A percentile compares a stretch with the other conserved stretches of the same genome.
Conservation (phyloP, 1,140 invertebrate genomes). For the Cherax destructor region DNA sequence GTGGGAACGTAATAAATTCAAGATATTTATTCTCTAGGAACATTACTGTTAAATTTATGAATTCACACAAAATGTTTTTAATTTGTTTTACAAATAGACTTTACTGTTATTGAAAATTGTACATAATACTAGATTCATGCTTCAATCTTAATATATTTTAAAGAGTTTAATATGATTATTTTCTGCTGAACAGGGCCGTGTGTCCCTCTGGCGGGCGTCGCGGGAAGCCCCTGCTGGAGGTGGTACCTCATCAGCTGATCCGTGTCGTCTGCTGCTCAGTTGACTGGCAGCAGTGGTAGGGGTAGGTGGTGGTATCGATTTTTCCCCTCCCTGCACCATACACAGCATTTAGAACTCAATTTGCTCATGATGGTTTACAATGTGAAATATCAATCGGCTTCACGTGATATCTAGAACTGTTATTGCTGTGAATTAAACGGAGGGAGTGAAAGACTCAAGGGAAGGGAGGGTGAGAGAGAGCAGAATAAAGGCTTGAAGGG, state of each 20-base stretch:
- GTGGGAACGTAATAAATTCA: too few species aligned
- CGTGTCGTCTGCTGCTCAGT: conserved; percentile 43
- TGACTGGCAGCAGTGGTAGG: conserved; percentile 24
- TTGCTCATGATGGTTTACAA: neutral
- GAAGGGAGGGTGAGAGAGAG: neutral
- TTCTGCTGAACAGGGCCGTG: too few species aligned
- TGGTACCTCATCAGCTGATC: conserved; percentile 43
- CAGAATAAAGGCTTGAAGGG: neutral
- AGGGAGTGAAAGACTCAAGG: neutral
- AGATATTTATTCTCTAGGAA: too few species aligned
- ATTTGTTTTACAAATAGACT: too few species aligned
- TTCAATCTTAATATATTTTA: too few species aligned
- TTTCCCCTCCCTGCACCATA: neutral
- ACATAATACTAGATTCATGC: too few species aligned
- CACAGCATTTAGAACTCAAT: too few species aligned
- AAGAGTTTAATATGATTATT: too few species aligned
- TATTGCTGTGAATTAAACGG: neutral
- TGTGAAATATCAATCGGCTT: neutral
- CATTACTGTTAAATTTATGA: too few species aligned
- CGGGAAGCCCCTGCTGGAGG: neutral
- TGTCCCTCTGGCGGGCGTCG: conserved; percentile 26
- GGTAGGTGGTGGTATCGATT: neutral
- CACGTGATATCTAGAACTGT: neutral
- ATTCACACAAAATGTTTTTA: too few species aligned
- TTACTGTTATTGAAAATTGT: too few species aligned